Base-by-base conservation (phyloP, 2,797 vertebrate genomes). In the Rhinichthys osculus region DNA sequence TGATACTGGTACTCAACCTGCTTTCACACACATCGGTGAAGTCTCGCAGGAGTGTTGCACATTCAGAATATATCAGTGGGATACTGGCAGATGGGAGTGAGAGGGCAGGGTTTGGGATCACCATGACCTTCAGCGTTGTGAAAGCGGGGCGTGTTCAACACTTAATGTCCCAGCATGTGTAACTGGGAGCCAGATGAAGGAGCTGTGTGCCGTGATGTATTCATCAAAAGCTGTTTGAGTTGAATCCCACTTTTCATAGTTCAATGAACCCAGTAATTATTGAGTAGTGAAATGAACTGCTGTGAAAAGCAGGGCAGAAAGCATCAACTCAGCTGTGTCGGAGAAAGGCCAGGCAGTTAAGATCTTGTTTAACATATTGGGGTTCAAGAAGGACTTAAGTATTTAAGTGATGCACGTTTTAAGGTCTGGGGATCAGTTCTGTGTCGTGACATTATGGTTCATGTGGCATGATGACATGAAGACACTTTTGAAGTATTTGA, bases 161-260 rank as follows among this genome's bases (percentile, higher is more conserved):
- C 21, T 71, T n/a, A 44, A 72, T 23, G 8, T 82, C 79, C 16
- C 82, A 67, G 23, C n/a, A 11, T 62, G 85, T 80, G 80, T 85
- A 85, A 89, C 77, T 87, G 30, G 66, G 38, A 83, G 47, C 74
- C 54, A 35, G 21, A 47, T 88, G 71, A 83, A 81, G 40, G 66
- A 5, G 17, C 52, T 66, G 17, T 69, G 70, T 88, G 74, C 85
- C 54, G 50, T 70, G 70, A 69, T 74, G 72, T 83, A 83, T 78
- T 85, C 74, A 83, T 88, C 86, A 85, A 81, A 33, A 78, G 69
- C 57, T 33, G 54, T 50, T 64, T 78, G 81, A 87, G 82, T 81
- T 40, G 19, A 85, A 80, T 88, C 74, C 82, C 59, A 66, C 42
- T 76, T 82, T 70, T 62, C 57, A 81, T 67, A 81, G 77, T 81